Evolutionary conservation across 2,797 vertebrate species (phyloP).

Genomic region (Dendrocincla fuliginosa): DNA sequence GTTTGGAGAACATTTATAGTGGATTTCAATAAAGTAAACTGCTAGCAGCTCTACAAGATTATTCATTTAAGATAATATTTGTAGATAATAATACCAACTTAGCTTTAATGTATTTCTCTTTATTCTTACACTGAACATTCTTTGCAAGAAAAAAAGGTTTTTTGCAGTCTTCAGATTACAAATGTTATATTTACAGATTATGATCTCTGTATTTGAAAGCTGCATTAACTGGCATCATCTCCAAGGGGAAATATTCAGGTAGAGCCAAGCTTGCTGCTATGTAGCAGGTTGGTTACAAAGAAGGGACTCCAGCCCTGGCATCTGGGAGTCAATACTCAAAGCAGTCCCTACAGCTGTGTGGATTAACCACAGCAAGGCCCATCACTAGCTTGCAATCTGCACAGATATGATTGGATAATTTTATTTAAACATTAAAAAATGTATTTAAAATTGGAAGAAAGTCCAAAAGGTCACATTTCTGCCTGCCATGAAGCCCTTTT

Average conservation of each 20-base stretch:
- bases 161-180: neutral
- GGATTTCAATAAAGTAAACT: slow-evolving; percentile 22
- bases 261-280: neutral
- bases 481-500: neutral
- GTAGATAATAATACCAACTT: slow-evolving; percentile 6
- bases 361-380: neutral
- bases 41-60: neutral
- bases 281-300: neutral
- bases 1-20: neutral
- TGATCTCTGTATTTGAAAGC: slow-evolving; percentile 6
- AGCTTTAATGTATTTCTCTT: slow-evolving; percentile 16
- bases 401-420: neutral
- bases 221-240: neutral
- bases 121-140: neutral
- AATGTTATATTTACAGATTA: neutral
- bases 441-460: neutral
- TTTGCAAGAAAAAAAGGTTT: neutral
- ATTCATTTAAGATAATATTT: slow-evolving; percentile 35
- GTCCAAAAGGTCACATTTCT: neutral
- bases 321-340: neutral
- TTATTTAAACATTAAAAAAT: neutral
- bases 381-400: neutral
- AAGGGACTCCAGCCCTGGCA: neutral
- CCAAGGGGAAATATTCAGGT: neutral
- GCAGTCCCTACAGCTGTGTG: neutral